Base-by-base conservation (phyloP, 2,113 vertebrate genomes). In the Felis chaus region DNA sequence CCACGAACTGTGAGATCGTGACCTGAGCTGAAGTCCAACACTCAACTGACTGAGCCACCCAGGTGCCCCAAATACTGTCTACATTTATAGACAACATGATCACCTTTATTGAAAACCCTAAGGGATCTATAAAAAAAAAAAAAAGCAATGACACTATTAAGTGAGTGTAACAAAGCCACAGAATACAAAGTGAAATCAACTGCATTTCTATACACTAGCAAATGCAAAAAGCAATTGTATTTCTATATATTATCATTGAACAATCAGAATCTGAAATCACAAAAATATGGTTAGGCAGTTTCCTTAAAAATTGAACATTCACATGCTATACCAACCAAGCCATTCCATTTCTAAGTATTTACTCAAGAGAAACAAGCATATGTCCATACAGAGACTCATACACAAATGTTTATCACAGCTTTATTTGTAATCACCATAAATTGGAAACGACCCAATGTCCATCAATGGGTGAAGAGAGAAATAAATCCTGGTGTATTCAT, bases 201-300 rank as follows among this genome's bases (percentile, higher is more conserved):
- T 61, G 1, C 33, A 87, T 50, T 88, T 84, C 23, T 31, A n/a
- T 25, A 50, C 31, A 69, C 18, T 27, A 84, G 41, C 27, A 85
- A 91, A 68, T 88, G 23, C 39, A 69, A 87, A 36, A 27, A 80
- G n/a, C 74, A 71, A 31, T 10, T 80, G 65, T 13, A 86, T 79
- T 86, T 91, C 61, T 80, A 33, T 27, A 85, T 36, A 63, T 31
- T 68, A 45, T 11, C 14, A 66, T 0, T 83, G 11, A 91, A 65
- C 39, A 92, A 95, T 50, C 36, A 86, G 48, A 80, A 94, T 66
- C 74, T 85, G 39, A 97, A 90, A 95, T 89, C 45, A 89, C 18
- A 90, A 95, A 88, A 73, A 31, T 92, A n/a, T 4, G 79, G 36
- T 80, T 73, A 36, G n/a, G 10, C 5, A 92, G 9, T 92, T 96